Base-by-base conservation (phyloP, 2,888 invertebrate species). In the Drosophila leonis region DNA sequence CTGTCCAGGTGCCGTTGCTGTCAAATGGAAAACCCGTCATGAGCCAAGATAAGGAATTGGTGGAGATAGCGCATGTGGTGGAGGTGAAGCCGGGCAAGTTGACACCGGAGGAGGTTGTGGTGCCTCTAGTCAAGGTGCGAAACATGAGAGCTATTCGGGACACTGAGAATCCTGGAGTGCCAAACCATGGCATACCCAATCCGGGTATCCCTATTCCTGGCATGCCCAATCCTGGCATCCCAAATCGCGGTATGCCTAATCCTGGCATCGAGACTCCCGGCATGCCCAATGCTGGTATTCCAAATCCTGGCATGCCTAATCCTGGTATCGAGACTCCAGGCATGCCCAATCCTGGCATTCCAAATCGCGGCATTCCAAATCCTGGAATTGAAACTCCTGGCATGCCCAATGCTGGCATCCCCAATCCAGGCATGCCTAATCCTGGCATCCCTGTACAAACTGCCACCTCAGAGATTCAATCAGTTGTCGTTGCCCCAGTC, bases 1-100 rank as follows among this genome's bases (percentile, higher is more conserved):
- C 80, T 10, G 75, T 83, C 20, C 78, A 80, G 27, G 78, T 88
- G 56, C 87, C 90, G 56, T 75, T 86, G 82, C 79, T 88, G 61
- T 67, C 74, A 2, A 80, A 79, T 70, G 88, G 85, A 41, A 85
- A 77, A 52, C 82, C 82, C 35, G 72, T 85, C 24, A 55, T 88
- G 48, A 55, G 63, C n/a, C 48, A 37, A 35, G 72, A 72, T 33
- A 72, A 52, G 24, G 74, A 75, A 2, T 62, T 57, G 10, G 75
- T 70, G 29, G 88, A 83, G 51, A 66, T 86, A 12, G 86, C 86
- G 18, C 68, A 37, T 6, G 86, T 88, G 24, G 71, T 75, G 49
- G 88, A 86, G 59, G 37, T 86, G 7, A 79, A 73, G 42, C 79
- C 85, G 0, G 60, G 52, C n/a, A 74, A 71, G 52, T 59, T 69